A percentile compares a stretch with the other conserved stretches of the same genome.
Conservation (phyloP, 2,113 vertebrate species). For the Eretmochelys imbricata region DNA sequence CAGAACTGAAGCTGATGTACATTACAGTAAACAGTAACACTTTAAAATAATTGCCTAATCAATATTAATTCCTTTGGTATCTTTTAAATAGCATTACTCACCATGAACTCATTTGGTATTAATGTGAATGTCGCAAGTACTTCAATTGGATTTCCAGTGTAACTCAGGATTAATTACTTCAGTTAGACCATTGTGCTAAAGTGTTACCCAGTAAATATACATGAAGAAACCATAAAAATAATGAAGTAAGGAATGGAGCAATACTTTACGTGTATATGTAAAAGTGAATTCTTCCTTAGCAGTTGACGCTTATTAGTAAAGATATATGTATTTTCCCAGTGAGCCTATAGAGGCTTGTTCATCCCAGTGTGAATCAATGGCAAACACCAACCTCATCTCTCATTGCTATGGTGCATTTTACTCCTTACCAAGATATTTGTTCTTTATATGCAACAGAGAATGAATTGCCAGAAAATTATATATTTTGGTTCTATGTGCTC, state of each 20-base stretch:
- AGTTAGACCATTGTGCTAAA: conserved; percentile 44
- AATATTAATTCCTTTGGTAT: conserved; percentile 74
- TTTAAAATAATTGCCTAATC: conserved; percentile 78
- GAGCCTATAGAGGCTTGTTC: neutral
- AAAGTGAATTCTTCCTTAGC: neutral
- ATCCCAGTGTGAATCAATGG: neutral
- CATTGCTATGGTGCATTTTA: neutral
- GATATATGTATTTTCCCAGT: neutral
- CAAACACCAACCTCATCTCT: neutral
- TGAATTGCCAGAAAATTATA: neutral
- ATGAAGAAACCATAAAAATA: conserved; percentile 47
- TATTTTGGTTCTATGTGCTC: neutral
- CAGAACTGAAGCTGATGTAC: conserved; percentile 49
- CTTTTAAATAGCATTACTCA: conserved; percentile 75
- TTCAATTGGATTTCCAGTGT: conserved; percentile 63
- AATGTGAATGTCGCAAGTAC: conserved; percentile 64
- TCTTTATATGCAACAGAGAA: neutral
- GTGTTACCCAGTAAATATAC: conserved; percentile 6
- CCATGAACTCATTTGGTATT: conserved; percentile 60
- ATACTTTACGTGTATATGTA: neutral
- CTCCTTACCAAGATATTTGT: neutral
- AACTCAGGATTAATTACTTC: conserved; percentile 71
- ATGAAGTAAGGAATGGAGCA: neutral
- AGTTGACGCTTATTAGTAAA: neutral
- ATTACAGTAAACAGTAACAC: conserved; percentile 64